Base-by-base conservation (phyloP, 2,797 vertebrate species). In the Cuniculus paca region DNA sequence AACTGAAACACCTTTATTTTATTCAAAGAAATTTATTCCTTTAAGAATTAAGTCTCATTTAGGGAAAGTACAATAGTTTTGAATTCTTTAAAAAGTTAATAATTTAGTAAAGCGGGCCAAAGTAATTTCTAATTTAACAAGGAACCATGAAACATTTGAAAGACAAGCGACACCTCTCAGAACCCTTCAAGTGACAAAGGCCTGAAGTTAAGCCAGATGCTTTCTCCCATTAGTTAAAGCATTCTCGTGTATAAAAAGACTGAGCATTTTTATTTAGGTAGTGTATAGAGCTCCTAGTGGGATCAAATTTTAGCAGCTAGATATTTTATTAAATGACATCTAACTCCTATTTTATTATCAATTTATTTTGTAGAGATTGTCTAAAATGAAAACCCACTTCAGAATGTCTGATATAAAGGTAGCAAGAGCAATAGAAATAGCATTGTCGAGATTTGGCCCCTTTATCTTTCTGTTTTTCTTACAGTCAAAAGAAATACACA, bases 401-500 rank as follows among this genome's bases (percentile, higher is more conserved):
- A 60, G 52, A 54, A 92, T 63, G 28, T 17, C 6, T 4, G 17
- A 28, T 87, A 17, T 50, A 91, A 92, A 96, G 52, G 14, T 26
- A 94, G 36, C 50, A 88, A 81, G 90, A 92, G 50, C 48, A 82
- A 34, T 63, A 95, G 56, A 68, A 22, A 77, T 17, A 34, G 7
- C 17, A 86, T 74, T 92, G 85, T 72, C 48, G 92, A 93, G 16
- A 74, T n/a, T n/a, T 56, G 34, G 14, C 39, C 70, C 8, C 42
- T 91, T 78, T 89, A 39, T 87, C 48, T 83, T 68, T 54, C 87
- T 63, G 2, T 58, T 80, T 93, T n/a, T 94, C 80, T 93, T 86
- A 90, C 82, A 96, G 68, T 60, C 61, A 92, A 97, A 97, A 0
- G 0, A 97, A 97, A 84, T 24, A 87, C 91, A 93, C 81, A 97